phyloP scores from a whole-genome alignment of 1,140 invertebrate species.

The Calephelis nemesis region DNA sequence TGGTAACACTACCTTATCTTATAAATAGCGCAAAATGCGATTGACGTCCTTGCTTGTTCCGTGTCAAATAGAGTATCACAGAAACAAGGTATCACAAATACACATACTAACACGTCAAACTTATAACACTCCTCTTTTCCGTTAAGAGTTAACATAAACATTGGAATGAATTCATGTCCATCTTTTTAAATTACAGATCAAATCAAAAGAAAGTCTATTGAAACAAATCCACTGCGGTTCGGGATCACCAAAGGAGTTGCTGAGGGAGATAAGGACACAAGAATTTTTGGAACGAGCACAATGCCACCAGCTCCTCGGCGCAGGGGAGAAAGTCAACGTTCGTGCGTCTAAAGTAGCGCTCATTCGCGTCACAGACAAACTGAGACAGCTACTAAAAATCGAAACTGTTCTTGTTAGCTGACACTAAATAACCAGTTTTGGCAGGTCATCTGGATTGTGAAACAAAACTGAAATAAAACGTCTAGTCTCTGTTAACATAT shows the following conservation, averaged over 20 bases:
- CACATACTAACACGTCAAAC: too few relatives aligned
- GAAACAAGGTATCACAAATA: too few relatives aligned
- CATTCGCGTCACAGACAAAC: slow-evolving; percentile 89
- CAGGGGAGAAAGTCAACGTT: slow-evolving; percentile 88
- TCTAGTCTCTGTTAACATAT: too few relatives aligned
- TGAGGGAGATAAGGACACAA: slow-evolving; percentile 85
- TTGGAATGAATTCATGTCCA: too few relatives aligned
- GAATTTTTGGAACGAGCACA: slow-evolving; percentile 89
- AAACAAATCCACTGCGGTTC: slow-evolving; percentile 81
- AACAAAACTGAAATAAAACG: not conserved
- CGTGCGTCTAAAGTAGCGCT: slow-evolving; percentile 89
- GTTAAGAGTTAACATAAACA: too few relatives aligned
- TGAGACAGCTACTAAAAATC: slow-evolving; percentile 85
- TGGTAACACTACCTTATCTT: too few relatives aligned
- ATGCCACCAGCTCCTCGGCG: slow-evolving; percentile 87
- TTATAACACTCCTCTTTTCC: too few relatives aligned
- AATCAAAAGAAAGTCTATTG: slow-evolving; percentile 86
- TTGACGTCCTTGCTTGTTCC: too few relatives aligned
- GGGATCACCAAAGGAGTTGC: slow-evolving; percentile 81
- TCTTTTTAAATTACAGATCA: slow-evolving; percentile 77
- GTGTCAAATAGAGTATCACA: slow-evolving; percentile 2
- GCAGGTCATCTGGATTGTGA: slow-evolving; percentile 7
- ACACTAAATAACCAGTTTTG: slow-evolving; percentile 42
- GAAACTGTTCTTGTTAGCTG: slow-evolving; percentile 82
- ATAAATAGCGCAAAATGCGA: too few relatives aligned